Conservation (phyloP, 1,140 invertebrate species). For the Contarinia nasturtii region DNA sequence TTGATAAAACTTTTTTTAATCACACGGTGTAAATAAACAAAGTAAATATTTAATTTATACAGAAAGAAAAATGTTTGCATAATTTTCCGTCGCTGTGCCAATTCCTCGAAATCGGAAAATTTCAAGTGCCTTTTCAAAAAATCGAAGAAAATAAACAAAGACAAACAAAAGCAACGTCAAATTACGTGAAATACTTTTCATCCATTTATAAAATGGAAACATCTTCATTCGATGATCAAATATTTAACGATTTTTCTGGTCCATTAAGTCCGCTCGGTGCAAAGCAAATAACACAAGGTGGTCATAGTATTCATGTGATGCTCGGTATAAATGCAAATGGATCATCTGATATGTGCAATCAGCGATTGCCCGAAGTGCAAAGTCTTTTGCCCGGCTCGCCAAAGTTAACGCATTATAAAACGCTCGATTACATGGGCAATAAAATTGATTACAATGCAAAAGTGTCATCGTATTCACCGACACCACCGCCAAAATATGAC, state of each 20-base stretch:
- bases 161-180: constrained; percentile 3
- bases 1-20: no score
- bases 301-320: constrained; percentile 53
- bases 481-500: constrained; percentile 17
- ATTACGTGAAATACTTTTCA: constrained; percentile 5
- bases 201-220: constrained; percentile 48
- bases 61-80: no score
- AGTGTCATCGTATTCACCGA: constrained; percentile 21
- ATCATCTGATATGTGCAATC: constrained; percentile 11
- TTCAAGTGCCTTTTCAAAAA: no score
- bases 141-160: no score
- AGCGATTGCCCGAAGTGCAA: constrained; percentile 21
- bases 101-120: no score
- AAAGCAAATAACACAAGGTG: constrained; percentile 25
- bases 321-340: constrained; percentile 27
- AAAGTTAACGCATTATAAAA: constrained; percentile 11
- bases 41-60: no score
- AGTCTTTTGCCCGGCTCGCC: constrained; percentile 20
- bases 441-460: constrained; percentile 18
- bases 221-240: constrained; percentile 51
- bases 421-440: constrained; percentile 10
- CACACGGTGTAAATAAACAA: no score
- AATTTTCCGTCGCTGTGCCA: no score
- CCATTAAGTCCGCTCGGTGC: constrained; percentile 18
- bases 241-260: constrained; percentile 44